Evolutionary conservation across 2,888 invertebrate species (phyloP).

Genomic region (Mycogona germanica): DNA sequence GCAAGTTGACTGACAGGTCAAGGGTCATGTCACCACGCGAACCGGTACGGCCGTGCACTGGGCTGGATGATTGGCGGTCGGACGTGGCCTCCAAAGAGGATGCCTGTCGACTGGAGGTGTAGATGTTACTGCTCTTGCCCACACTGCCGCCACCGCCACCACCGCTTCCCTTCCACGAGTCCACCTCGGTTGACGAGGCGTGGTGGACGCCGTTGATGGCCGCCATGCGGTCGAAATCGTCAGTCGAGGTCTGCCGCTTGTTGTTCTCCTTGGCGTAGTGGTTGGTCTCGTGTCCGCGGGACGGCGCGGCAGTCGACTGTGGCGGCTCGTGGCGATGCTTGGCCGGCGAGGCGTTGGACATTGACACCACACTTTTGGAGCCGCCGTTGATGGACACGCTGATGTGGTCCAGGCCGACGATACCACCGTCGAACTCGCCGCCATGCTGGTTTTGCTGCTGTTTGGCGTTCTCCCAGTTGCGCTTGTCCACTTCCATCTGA

Average conservation of each 20-base stretch:
- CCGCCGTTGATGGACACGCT: constrained; percentile 2
- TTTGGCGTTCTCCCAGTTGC: constrained; percentile 2
- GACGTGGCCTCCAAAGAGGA: too few relatives aligned
- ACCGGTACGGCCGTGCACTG: too few relatives aligned
- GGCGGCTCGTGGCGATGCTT: background rate
- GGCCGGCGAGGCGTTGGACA: background rate
- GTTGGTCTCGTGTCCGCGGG: background rate
- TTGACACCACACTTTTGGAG: constrained; percentile 5
- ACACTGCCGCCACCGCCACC: too few relatives aligned
- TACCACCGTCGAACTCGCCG: background rate
- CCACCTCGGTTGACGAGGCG: background rate
- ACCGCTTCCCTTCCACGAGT: too few relatives aligned
- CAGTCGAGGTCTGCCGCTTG: constrained; percentile 1
- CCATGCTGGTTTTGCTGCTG: too few relatives aligned
- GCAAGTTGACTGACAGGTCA: background rate
- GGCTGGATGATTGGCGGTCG: too few relatives aligned
- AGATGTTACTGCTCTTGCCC: too few relatives aligned
- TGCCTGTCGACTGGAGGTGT: too few relatives aligned
- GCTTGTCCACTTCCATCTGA: constrained; percentile 12
- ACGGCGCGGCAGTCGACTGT: background rate
- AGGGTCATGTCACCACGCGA: background rate
- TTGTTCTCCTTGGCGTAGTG: background rate
- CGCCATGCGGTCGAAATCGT: background rate
- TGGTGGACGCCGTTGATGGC: constrained; percentile 1
- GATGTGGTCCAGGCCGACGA: constrained; percentile 1